Base-by-base conservation (phyloP, 2,888 invertebrate species). In the Ochropleura plecta region DNA sequence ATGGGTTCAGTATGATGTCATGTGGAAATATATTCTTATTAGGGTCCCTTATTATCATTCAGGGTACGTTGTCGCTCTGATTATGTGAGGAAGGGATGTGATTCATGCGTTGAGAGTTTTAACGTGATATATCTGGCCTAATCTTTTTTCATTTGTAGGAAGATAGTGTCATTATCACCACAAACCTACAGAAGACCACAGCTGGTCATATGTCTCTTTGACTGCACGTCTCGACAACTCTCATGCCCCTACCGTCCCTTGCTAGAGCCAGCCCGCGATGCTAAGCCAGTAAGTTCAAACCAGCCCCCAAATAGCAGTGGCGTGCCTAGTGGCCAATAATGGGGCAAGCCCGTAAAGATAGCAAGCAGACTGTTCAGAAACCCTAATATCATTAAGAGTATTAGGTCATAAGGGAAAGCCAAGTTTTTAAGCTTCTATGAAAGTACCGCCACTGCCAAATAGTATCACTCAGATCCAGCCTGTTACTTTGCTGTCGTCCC, bases 11-110 rank as follows among this genome's bases (percentile, higher is more conserved):
- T 66, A 71, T 70, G 76, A 76, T 65, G 79, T 86, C 84, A 81
- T 49, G 81, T 73, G 81, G 79, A 86, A 76, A 83, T 76, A 70
- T 78, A 83, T 82, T 80, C 81, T 81, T 84, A 86, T 84, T 78
- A 70, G 76, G 84, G 82, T 76, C 67, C 65, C 64, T 76, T 74
- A 79, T 79, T 82, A 71, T 70, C 40, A 73, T 74, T 70, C 69
- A 66, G 42, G 53, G 60, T n/a, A 64, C 63, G 64, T 67, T 70
- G 64, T 71, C 73, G 42, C 51, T 68, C 60, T 71, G 73, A 69
- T 78, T 73, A 72, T 73, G 71, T 55, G 40, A 55, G 63, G 20
- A 49, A 14, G 5, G 30, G 62, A 53, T 40, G 62, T 74, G 66
- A 53, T 46, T 60, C 51, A 44, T 40, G 66, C 65, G 14, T n/a